These are phyloP conservation scores for Ophion ventricosus DNA, from an alignment of 2,888 invertebrate genomes.

Conservation along the genomic window DNA sequence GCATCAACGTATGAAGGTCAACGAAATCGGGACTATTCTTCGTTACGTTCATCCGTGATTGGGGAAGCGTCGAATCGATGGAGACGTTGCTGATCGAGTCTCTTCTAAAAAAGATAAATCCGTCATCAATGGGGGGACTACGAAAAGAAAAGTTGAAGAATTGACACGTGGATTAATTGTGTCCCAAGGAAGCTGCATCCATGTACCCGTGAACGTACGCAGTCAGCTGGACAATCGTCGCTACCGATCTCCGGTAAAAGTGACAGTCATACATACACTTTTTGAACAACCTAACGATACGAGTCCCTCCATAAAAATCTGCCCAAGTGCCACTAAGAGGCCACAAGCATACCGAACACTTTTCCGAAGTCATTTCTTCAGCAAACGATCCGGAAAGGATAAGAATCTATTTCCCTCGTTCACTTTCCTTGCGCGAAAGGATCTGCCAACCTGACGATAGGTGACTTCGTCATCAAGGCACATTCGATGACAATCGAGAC, in stretches of 20 bases:
- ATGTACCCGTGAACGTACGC: background rate
- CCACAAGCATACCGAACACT: slow-evolving; percentile 32
- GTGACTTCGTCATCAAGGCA: slow-evolving; percentile 41
- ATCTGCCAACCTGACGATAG: slow-evolving; percentile 21
- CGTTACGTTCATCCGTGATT: background rate
- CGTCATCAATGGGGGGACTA: too few relatives aligned
- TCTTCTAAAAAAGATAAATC: background rate
- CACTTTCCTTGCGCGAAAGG: background rate
- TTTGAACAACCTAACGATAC: slow-evolving; percentile 25
- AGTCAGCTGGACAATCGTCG: slow-evolving; percentile 66
- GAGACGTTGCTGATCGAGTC: background rate
- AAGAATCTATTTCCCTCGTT: slow-evolving; percentile 41
- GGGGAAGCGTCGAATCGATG: background rate
- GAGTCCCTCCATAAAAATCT: background rate
- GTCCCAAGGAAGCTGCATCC: background rate
- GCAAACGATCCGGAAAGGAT: slow-evolving; percentile 4
- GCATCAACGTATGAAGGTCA: background rate
- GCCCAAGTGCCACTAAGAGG: slow-evolving; percentile 33
- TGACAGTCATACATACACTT: slow-evolving; percentile 69
- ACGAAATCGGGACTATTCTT: background rate
- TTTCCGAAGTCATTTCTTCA: slow-evolving; percentile 42
- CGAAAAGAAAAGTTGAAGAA: slow-evolving; percentile 33
- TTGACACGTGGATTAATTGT: slow-evolving; percentile 25
- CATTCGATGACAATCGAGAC: slow-evolving; percentile 2
- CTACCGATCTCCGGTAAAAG: slow-evolving; percentile 73